These are phyloP conservation scores for Philantomba maxwellii DNA, from an alignment of 2,113 vertebrate species.

Conservation along the genomic window DNA sequence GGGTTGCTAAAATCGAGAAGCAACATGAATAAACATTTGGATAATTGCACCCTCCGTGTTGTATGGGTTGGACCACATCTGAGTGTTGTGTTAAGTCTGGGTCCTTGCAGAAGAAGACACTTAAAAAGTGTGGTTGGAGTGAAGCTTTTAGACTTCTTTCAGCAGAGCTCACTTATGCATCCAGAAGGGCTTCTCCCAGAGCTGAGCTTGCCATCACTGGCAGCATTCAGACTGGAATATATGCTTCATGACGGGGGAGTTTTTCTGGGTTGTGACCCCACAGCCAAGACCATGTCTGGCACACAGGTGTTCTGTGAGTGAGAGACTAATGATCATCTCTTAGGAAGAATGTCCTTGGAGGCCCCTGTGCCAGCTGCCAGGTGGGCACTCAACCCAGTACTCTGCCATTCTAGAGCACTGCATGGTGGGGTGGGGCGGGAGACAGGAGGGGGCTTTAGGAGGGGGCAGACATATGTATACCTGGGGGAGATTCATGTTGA, in stretches of 20 bases:
- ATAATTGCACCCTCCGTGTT: background rate
- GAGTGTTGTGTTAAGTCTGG: background rate
- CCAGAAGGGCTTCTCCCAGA: too few relatives aligned
- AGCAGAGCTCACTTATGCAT: background rate
- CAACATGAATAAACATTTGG: too few relatives aligned
- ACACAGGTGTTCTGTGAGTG: accelerated
- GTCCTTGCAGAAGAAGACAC: background rate
- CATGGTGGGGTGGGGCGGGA: background rate
- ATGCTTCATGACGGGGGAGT: too few relatives aligned
- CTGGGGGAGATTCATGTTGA: background rate
- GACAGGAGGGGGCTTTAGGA: accelerated
- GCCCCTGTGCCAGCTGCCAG: too few relatives aligned
- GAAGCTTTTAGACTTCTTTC: background rate
- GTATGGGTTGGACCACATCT: too few relatives aligned
- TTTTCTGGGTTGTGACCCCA: background rate
- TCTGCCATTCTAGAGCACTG: background rate
- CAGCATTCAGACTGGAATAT: background rate
- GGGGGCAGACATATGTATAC: background rate
- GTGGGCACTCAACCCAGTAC: background rate
- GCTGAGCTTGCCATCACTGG: accelerated
- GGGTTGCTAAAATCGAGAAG: background rate
- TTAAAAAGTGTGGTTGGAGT: background rate
- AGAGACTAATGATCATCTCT: background rate
- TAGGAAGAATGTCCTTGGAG: background rate
- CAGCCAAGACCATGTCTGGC: background rate